Base-by-base conservation (phyloP, 2,888 invertebrate species). In the Plebejus anna region DNA sequence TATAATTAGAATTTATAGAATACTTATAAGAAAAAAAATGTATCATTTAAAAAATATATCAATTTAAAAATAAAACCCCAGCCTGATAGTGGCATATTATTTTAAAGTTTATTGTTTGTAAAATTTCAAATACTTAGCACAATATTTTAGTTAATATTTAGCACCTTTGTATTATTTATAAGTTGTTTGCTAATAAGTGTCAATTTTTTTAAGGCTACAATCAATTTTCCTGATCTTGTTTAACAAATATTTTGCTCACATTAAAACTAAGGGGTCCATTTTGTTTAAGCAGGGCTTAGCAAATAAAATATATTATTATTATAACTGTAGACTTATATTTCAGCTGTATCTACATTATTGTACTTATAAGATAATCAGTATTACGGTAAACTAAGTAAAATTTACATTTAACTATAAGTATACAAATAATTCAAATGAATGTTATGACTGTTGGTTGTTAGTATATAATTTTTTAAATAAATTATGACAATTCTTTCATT, bases 401-500 rank as follows among this genome's bases (percentile, higher is more conserved):
- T 36, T 72, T 42, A 70, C 32, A n/a, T 61, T 4, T 13, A 32
- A 32, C 9, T 51, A 38, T 55, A 22, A 22, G 22, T 22, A 76
- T 42, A 57, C 70, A 75, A 55, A 70, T 28, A 51, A 55, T 42
- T 55, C 28, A 38, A 55, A 42, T 76, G 22, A 73, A 73, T 73
- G 76, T 76, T 76, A 76, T 61, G 22, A 57, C 36, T 76, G 73
- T 76, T 76, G 76, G 7, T 71, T 71, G 71, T 71, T 71, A 71
- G 42, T 71, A 71, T 71, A 71, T 71, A 2, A 22, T 38, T 71
- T 71, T 38, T 71, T 9, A 32, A 70, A 77, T 55, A 2, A 72
- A 70, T 5, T 7, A 38, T 66, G 38, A 38, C n/a, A 36, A 70
- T 71, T 71, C 28, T 76, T 75, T 55, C 47, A 66, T 36, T 66